Percentiles rank a stretch among this genome's conserved stretches.
phyloP scores from a whole-genome alignment of 2,113 vertebrate species.

The Vulpes ferrilata region DNA sequence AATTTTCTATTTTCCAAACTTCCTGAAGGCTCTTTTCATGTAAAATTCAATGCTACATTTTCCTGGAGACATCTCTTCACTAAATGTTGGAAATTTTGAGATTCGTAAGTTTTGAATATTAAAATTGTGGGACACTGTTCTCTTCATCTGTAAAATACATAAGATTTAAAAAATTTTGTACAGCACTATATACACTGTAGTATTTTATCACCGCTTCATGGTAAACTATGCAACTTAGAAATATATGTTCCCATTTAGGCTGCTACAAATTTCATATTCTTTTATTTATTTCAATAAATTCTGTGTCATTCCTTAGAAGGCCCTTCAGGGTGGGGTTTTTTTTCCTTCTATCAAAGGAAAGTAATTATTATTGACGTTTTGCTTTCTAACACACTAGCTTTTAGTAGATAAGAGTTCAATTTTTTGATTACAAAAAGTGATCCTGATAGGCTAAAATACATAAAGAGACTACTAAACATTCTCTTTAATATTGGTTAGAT shows the following conservation, averaged over 20 bases:
- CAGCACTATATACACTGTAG: background rate
- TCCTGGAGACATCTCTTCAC: background rate
- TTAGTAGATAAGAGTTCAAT: background rate
- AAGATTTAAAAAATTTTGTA: background rate
- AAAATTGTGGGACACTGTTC: background rate
- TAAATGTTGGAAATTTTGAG: slow-evolving; percentile 22
- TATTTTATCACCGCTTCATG: background rate
- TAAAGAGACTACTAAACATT: background rate
- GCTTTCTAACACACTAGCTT: background rate
- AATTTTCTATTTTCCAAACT: background rate
- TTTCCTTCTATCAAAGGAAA: background rate
- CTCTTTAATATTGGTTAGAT: background rate
- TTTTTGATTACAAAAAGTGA: slow-evolving; percentile 29
- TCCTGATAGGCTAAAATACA: background rate
- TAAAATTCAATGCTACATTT: slow-evolving; percentile 50
- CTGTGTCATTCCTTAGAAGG: background rate
- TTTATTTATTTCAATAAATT: slow-evolving; percentile 46
- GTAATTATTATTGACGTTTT: background rate
- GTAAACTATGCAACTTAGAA: slow-evolving; percentile 54
- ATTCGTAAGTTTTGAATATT: slow-evolving; percentile 2
- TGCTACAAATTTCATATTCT: slow-evolving; percentile 32
- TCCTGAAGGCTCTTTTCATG: background rate
- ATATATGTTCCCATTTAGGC: background rate
- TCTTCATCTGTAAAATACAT: background rate
- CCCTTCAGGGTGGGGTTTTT: background rate